Evolutionary conservation across 2,888 invertebrate genomes (phyloP).

Genomic region (Drosophila nr. fundita): DNA sequence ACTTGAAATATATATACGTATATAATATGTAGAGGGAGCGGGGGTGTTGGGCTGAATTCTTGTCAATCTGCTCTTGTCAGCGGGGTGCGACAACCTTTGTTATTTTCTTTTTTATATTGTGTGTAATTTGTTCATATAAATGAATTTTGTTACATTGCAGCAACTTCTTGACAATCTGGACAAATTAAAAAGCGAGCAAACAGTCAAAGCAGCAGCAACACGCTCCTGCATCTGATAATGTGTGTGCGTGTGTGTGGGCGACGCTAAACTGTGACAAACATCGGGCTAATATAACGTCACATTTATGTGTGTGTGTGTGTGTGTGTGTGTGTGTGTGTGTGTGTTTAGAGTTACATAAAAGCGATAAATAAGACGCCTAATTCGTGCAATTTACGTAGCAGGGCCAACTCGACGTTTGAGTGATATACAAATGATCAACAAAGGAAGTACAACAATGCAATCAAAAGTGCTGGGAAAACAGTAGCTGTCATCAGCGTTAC

Average conservation of each 20-base stretch:
- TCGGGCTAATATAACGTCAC: slow-evolving; percentile 40
- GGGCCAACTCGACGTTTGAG: slow-evolving; percentile 58
- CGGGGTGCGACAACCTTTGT: slow-evolving; percentile 50
- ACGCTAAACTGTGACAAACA: slow-evolving; percentile 24
- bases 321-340: slow-evolving; percentile 5
- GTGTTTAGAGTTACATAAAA: slow-evolving; percentile 47
- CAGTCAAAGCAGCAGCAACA: slow-evolving; percentile 15
- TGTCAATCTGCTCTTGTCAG: slow-evolving; percentile 15
- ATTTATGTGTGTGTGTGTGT: slow-evolving; percentile 21
- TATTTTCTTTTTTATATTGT: slow-evolving; percentile 8
- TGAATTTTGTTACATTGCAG: slow-evolving; percentile 24
- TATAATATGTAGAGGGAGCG: not conserved
- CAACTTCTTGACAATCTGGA: slow-evolving; percentile 46
- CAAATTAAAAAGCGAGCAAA: slow-evolving; percentile 48
- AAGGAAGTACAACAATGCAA: slow-evolving; percentile 39
- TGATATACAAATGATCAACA: slow-evolving; percentile 52
- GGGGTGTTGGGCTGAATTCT: not conserved
- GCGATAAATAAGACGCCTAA: slow-evolving; percentile 59
- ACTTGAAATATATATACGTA: not conserved
- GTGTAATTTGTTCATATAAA: slow-evolving; percentile 1
- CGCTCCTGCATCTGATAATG: slow-evolving; percentile 21
- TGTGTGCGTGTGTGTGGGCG: slow-evolving; percentile 15
- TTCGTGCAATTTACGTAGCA: slow-evolving; percentile 60
- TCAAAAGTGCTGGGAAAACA: slow-evolving; percentile 25
- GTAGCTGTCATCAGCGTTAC: slow-evolving; percentile 12